Evolutionary conservation across 2,888 invertebrate genomes (phyloP), one percentile per base, ranked within the genome.

Genomic region (Leptopilina drosophilae): DNA sequence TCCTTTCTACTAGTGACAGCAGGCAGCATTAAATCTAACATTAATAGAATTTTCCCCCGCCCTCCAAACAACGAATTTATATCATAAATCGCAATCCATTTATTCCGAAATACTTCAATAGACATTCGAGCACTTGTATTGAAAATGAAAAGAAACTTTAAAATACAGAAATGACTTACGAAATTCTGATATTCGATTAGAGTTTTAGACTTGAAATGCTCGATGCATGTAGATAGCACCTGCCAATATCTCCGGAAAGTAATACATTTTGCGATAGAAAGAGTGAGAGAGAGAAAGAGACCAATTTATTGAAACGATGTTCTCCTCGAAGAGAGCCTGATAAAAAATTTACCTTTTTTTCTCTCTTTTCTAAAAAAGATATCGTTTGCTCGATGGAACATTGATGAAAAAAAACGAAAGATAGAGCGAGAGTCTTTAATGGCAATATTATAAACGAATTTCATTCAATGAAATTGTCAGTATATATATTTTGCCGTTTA

Each of bases 381-480:
- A 59, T 59, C 7, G 59, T 59, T n/a, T 59, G 59, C 59, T 59
- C n/a, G 62, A 62, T 20, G n/a, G 62, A 62, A 62, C 62, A 62
- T 59, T 59, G 59, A 42, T 42, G 20, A 8, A 62, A 62, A 62
- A 5, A 62, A 20, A 20, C 20, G 20, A 62, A 62, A 20, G 20
- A 59, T n/a, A 15, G n/a, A 42, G 7, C 42, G 7, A 42, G 42
- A 20, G 8, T 62, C 62, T 20, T 62, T 62, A 62, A 62, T 62
- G 62, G 62, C 62, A 62, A 62, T 62, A 62, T 62, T 62, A 62
- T 62, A 62, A 62, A 62, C 62, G 62, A 62, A 62, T 59, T 59
- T 59, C 59, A 59, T 62, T 62, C 9, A 62, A 62, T 62, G 62
- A 62, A 62, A 62, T 62, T 62, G 62, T 62, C 62, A 62, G 62